Evolutionary conservation across 2,888 invertebrate genomes (phyloP).

Genomic region (Polydrusus cervinus): DNA sequence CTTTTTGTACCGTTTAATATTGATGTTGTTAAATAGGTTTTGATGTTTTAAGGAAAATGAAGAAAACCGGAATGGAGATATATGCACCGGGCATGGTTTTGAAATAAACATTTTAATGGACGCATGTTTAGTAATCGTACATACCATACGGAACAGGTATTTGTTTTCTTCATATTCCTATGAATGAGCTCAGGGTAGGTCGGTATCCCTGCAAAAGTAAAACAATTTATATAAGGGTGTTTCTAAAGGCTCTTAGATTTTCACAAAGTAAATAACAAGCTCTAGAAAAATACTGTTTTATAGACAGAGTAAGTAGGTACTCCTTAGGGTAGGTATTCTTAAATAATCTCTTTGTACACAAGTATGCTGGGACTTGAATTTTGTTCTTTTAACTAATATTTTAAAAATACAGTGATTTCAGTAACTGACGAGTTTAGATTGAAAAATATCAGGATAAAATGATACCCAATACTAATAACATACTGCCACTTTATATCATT

Average conservation of each 20-base stretch:
- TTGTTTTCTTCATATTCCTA: constrained; percentile 39
- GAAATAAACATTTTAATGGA: background rate
- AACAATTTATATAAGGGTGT: constrained; percentile 11
- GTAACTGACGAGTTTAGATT: too few relatives aligned
- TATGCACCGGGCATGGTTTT: background rate
- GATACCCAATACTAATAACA: too few relatives aligned
- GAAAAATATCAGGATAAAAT: too few relatives aligned
- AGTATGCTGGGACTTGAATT: too few relatives aligned
- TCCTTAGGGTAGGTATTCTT: too few relatives aligned
- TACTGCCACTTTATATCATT: too few relatives aligned
- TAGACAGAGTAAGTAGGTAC: too few relatives aligned
- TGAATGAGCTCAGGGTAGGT: constrained; percentile 64
- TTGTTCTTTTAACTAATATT: too few relatives aligned
- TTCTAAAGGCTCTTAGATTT: background rate
- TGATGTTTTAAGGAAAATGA: constrained; percentile 32
- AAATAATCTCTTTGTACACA: too few relatives aligned
- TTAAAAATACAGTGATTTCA: too few relatives aligned
- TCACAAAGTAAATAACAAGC: background rate
- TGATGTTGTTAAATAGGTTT: constrained; percentile 33
- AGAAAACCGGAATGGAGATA: constrained; percentile 15
- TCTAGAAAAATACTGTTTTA: too few relatives aligned
- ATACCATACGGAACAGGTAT: background rate
- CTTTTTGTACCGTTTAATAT: constrained; percentile 31
- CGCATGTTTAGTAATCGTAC: background rate
- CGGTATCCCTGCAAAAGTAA: constrained; percentile 67